Evolutionary conservation across 2,888 invertebrate genomes (phyloP), one percentile per base, ranked within the genome.

Genomic region (Griposia aprilina): DNA sequence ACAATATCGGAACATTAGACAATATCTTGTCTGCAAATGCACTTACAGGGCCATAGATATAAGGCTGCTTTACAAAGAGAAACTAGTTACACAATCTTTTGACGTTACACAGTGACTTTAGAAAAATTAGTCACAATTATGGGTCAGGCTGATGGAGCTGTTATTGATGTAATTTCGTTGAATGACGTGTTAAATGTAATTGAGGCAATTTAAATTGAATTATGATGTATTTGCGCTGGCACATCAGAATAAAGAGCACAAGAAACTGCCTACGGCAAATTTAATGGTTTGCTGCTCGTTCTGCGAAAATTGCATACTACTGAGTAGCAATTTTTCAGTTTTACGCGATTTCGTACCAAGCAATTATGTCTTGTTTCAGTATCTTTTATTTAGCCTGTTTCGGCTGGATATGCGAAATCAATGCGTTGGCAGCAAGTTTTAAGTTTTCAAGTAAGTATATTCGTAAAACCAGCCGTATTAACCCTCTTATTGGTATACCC

Each of bases 61-160:
- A 65, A 73, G 50, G 26, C 48, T 50, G 48, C n/a, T 82, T 78
- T 76, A 82, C 81, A 86, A 89, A 90, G 90, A 87, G 91, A 91
- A 90, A 91, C 81, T 82, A 63, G 83, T 91, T 91, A 80, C 86
- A 86, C 83, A 91, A 90, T 80, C 74, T 82, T 79, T 81, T 76
- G 74, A 57, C 71, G 70, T 84, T 80, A 84, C 78, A 72, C 79
- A 86, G 84, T 83, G 68, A 52, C 69, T 72, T 67, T 65, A 85
- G 76, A 82, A 79, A 85, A 89, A 85, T 82, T 80, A 77, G 72
- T 69, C 50, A 76, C 76, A 78, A 81, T 85, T 80, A 80, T 84
- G 81, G 81, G 74, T 80, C 75, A 81, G 17, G 50, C 67, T 57
- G 74, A 85, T 82, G 72, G 76, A 72, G 71, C 52, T 79, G 78